phyloP scores from a whole-genome alignment of 1,140 invertebrate species.

The Pogonognathellus flavescens region DNA sequence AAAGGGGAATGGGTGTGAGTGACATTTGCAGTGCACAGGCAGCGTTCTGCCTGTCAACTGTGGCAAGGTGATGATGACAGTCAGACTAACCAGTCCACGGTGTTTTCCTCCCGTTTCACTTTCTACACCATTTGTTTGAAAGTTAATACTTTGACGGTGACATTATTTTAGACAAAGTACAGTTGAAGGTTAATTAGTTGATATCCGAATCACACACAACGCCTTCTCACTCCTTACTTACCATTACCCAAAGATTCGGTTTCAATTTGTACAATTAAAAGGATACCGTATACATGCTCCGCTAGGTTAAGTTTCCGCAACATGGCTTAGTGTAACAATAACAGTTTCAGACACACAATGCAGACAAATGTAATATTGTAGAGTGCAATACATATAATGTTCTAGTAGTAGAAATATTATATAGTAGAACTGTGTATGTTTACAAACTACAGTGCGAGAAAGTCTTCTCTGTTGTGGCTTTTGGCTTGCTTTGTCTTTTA shows the following conservation, averaged over 20 bases:
- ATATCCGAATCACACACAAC: neutral
- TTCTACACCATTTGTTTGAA: conserved; percentile 24
- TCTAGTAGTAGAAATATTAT: too few species aligned
- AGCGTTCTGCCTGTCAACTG: neutral
- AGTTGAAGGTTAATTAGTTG: conserved; percentile 31
- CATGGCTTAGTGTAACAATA: too few species aligned
- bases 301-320: neutral
- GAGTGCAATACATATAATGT: too few species aligned
- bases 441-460: too few species aligned
- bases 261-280: neutral
- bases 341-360: too few species aligned
- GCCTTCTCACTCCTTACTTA: neutral
- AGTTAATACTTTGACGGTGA: neutral
- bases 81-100: neutral
- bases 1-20: conserved; percentile 13
- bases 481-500: neutral
- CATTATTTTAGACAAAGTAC: neutral
- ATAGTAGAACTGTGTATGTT: too few species aligned
- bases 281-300: neutral
- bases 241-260: neutral
- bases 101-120: neutral
- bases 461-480: neutral
- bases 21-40: conserved; percentile 10
- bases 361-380: too few species aligned
- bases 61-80: conserved; percentile 40